Evolutionary conservation across 2,113 vertebrate species (phyloP).

Genomic region (Pelodiscus sinensis): DNA sequence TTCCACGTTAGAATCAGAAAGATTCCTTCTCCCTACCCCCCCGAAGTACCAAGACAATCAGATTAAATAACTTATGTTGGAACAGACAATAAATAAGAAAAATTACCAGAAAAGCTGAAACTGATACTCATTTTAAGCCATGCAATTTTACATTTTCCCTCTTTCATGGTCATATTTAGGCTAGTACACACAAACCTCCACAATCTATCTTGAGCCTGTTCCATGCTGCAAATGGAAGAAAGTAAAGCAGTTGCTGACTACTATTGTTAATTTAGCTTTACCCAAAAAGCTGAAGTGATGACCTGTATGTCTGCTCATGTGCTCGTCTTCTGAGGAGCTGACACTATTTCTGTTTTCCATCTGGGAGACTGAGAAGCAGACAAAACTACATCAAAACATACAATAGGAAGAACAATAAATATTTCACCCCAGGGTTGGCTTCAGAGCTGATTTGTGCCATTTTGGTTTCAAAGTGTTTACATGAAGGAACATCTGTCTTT

Average conservation of each 20-base stretch:
- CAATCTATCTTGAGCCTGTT: background rate
- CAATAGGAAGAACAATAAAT: background rate
- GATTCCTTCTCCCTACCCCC: background rate
- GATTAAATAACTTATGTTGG: background rate
- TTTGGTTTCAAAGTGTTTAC: background rate
- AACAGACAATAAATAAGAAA: background rate
- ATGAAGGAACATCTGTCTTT: background rate
- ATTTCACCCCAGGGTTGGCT: background rate
- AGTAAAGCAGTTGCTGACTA: background rate
- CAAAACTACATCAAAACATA: background rate
- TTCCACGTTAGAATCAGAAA: background rate
- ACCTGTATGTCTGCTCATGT: background rate
- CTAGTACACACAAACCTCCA: background rate
- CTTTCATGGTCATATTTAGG: too few species aligned
- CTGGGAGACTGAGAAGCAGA: background rate
- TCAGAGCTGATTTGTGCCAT: background rate
- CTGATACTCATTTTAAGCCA: background rate
- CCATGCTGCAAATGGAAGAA: background rate
- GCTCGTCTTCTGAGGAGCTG: background rate
- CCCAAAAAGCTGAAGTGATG: background rate
- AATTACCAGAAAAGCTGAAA: background rate
- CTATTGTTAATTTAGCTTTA: background rate
- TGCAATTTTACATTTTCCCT: background rate
- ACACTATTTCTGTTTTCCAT: background rate
- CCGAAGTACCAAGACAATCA: conserved; percentile 52